Conservation (phyloP, 53 echinoderm and acorn worm genomes). For the Antedon mediterranea region DNA sequence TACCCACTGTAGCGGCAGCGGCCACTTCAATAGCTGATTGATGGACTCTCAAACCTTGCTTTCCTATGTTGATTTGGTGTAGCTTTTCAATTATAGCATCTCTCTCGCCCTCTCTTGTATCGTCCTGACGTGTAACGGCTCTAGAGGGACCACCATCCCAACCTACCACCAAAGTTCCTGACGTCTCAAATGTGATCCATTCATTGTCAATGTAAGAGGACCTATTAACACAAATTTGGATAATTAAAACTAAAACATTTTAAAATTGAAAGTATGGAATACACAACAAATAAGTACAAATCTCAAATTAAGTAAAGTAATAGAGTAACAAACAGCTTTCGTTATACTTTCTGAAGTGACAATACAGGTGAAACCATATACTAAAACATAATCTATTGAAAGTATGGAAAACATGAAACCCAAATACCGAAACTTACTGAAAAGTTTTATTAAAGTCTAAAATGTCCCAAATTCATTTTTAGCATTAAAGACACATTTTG, state of each 20-base stretch:
- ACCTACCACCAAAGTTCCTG: constrained; percentile 78
- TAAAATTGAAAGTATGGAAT: background rate
- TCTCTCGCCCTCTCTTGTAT: constrained; percentile 22
- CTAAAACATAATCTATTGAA: no score
- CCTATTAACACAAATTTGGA: constrained; percentile 10
- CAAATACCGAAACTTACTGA: no score
- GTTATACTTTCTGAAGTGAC: no score
- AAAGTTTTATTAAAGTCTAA: no score
- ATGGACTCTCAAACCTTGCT: constrained; percentile 26
- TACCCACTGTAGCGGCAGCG: constrained; percentile 76
- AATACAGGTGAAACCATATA: no score
- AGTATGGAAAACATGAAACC: no score
- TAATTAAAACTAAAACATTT: background rate
- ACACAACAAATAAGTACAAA: no score
- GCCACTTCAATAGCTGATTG: constrained; percentile 90
- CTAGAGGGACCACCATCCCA: constrained; percentile 89
- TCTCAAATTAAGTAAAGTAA: no score
- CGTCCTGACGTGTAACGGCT: constrained; percentile 47
- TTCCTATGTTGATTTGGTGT: constrained; percentile 52
- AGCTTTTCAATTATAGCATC: constrained; percentile 61
- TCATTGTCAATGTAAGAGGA: constrained; percentile 94
- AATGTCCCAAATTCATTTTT: no score
- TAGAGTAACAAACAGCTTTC: no score
- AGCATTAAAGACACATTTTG: no score
- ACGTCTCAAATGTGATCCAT: constrained; percentile 91